Base-by-base conservation (phyloP, 2,888 invertebrate genomes). In the Cactoblastis cactorum region DNA sequence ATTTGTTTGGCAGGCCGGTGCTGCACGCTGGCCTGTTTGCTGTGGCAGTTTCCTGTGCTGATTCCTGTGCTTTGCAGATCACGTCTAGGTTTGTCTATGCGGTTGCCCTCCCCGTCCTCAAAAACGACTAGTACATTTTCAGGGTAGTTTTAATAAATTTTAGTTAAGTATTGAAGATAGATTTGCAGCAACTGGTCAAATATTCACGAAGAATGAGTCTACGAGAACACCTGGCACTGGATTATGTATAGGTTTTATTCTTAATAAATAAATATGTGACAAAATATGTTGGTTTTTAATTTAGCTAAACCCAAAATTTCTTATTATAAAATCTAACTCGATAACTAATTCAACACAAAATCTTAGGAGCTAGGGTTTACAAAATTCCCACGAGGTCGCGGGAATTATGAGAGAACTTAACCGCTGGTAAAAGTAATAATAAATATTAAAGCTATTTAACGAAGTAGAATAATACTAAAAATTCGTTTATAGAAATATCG, bases 1-100 rank as follows among this genome's bases (percentile, higher is more conserved):
- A 72, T 88, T 89, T 88, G 87, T 89, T 89, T 83, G 89, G 83
- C 89, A 89, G 89, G 89, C 88, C 88, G 89, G 89, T 88, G 88
- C 80, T 80, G 88, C 82, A 65, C 80, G 89, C 86, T 88, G 88
- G 89, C 88, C 88, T 87, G 86, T 82, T 78, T 84, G 86, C 87
- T 83, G 87, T 81, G 84, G 85, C 88, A 83, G 88, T 84, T 69
- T 85, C 78, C 84, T 80, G 85, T 85, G 84, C 87, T 82, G 87
- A 76, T 81, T 80, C 81, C 81, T 77, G 83, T 80, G 74, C 80
- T 88, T 88, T 85, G 80, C 88, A 87, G 88, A 83, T 88, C 70
- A 69, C 71, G 71, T 80, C 77, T 87, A 84, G 82, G 80, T 85
- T 80, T 78, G 68, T 78, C 69, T 71, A 70, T 77, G 54, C 63